These are phyloP conservation scores for Heterocephalus glaber DNA, from an alignment of 2,113 vertebrate species.

Conservation along the genomic window DNA sequence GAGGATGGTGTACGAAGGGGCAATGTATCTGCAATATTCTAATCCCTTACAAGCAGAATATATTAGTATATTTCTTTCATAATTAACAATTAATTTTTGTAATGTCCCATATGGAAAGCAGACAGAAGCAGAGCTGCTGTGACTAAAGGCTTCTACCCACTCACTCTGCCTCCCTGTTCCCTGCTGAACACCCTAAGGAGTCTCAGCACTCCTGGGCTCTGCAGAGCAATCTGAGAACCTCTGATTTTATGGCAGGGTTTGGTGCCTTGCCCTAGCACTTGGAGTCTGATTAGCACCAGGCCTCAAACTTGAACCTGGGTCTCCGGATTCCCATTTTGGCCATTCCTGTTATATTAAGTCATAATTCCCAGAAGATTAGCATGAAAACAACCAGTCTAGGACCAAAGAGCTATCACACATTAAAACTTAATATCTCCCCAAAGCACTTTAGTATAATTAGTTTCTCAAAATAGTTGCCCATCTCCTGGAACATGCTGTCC, in stretches of 20 bases:
- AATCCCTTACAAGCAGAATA: background rate
- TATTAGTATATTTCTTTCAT: background rate
- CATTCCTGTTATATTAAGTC: background rate
- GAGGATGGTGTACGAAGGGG: background rate
- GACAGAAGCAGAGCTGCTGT: slow-evolving; percentile 1
- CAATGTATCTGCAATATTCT: background rate
- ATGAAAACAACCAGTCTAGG: slow-evolving; percentile 4
- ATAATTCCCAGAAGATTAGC: slow-evolving; percentile 18
- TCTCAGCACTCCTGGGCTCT: background rate
- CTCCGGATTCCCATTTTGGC: background rate
- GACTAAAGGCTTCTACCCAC: background rate
- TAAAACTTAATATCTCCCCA: slow-evolving; percentile 7
- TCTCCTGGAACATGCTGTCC: background rate
- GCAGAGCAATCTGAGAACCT: background rate
- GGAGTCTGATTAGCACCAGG: background rate
- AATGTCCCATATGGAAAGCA: background rate
- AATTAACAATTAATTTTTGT: slow-evolving; percentile 46
- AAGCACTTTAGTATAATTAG: background rate
- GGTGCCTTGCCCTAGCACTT: background rate
- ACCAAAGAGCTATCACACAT: background rate
- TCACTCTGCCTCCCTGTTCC: background rate
- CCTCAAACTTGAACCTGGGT: background rate
- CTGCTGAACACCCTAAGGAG: background rate
- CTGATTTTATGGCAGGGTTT: background rate
- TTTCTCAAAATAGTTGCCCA: background rate